Evolutionary conservation across 1,140 invertebrate genomes (phyloP).

Genomic region (Anastrepha ludens): DNA sequence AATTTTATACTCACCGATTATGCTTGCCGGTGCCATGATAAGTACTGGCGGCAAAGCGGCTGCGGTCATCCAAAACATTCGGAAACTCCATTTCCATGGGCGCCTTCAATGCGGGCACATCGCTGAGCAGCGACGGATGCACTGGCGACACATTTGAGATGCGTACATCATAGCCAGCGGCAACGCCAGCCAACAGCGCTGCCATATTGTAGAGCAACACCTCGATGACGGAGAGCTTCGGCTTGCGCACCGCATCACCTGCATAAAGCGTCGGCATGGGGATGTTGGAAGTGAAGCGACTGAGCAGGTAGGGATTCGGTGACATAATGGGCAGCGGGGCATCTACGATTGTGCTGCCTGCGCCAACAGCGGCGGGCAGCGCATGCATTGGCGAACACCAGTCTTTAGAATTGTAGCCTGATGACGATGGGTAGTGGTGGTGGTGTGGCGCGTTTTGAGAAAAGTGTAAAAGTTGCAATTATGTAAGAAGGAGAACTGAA

Average conservation of each 20-base stretch:
- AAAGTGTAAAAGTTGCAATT: not conserved
- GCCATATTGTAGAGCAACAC: conserved; percentile 92
- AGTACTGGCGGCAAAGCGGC: conserved; percentile 87
- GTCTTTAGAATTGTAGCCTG: conserved; percentile 75
- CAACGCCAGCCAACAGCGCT: conserved; percentile 90
- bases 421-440: conserved; percentile 52
- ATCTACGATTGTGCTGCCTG: conserved; percentile 62
- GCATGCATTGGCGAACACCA: conserved; percentile 76
- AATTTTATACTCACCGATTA: conserved; percentile 59
- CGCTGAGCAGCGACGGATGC: conserved; percentile 81
- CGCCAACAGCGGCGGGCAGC: conserved; percentile 75
- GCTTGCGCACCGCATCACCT: conserved; percentile 79
- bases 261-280: conserved; percentile 85
- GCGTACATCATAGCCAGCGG: conserved; percentile 92
- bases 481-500: not conserved
- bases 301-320: conserved; percentile 71
- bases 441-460: not conserved
- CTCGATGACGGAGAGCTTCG: conserved; percentile 85
- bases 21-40: conserved; percentile 91
- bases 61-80: conserved; percentile 72
- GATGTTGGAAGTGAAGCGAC: conserved; percentile 77
- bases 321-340: conserved; percentile 75
- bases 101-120: conserved; percentile 67
- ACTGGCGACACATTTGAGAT: conserved; percentile 89
- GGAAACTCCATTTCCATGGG: conserved; percentile 74